Conservation (phyloP, 1,140 invertebrate species). For the Heliconius hewitsoni region DNA sequence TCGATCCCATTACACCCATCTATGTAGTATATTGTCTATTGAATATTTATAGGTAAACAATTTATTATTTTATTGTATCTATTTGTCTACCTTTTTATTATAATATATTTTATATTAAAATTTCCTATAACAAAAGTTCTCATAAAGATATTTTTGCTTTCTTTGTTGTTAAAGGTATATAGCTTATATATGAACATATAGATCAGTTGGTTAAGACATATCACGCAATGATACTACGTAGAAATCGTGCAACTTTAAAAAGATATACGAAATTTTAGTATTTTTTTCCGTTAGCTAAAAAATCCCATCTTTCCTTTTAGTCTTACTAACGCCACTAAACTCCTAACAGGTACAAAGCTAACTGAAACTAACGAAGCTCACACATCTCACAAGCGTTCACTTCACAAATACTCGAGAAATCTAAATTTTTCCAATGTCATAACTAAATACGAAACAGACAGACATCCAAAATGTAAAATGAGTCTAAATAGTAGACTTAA, state of each 20-base stretch:
- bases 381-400: slow-evolving; percentile 53
- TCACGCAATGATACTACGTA: too few species aligned
- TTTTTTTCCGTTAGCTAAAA: neutral
- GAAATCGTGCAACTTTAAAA: neutral
- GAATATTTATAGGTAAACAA: neutral
- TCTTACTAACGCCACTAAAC: slow-evolving; percentile 35
- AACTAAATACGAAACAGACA: slow-evolving; percentile 51
- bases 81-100: neutral
- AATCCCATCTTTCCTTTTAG: neutral
- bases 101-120: neutral
- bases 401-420: slow-evolving; percentile 59
- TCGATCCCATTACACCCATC: neutral
- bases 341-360: slow-evolving; percentile 51
- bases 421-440: slow-evolving; percentile 55
- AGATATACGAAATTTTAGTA: neutral
- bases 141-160: neutral
- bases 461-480: slow-evolving; percentile 63
- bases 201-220: too few species aligned
- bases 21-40: neutral
- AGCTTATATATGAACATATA: too few species aligned
- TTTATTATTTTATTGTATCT: slow-evolving; percentile 1
- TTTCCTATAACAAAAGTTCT: neutral
- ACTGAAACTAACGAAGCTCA: slow-evolving; percentile 51
- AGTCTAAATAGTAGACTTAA: slow-evolving; percentile 49
- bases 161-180: too few species aligned